These are phyloP conservation scores for Atherix ibis DNA, from an alignment of 2,888 invertebrate species.

Conservation along the genomic window DNA sequence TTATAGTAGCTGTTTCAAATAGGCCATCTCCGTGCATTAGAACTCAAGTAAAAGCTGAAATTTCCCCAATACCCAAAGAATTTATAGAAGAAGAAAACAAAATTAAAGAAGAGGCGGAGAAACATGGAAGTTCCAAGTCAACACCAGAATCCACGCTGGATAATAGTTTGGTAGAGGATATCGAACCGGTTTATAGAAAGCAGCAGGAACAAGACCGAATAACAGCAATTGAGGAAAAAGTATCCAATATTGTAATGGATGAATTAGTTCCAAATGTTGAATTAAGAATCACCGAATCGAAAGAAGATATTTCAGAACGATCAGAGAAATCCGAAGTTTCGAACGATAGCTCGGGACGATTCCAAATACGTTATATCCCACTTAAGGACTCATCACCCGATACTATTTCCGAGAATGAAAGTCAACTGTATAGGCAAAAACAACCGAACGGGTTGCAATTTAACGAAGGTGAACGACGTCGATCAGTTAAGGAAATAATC, in stretches of 20 bases:
- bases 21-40: not conserved
- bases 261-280: slow-evolving; percentile 5
- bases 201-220: no score
- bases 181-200: no score
- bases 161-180: no score
- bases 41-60: not conserved
- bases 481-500: slow-evolving; percentile 22
- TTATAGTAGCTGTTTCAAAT: not conserved
- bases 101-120: not conserved
- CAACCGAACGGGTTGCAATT: not conserved
- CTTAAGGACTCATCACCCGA: slow-evolving; percentile 10
- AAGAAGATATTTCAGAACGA: slow-evolving; percentile 10
- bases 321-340: slow-evolving; percentile 6
- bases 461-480: slow-evolving; percentile 8
- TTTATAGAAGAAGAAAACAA: not conserved
- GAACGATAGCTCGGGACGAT: slow-evolving; percentile 5
- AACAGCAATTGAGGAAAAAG: no score
- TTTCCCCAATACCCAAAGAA: not conserved
- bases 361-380: slow-evolving; percentile 11
- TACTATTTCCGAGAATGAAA: not conserved
- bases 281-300: slow-evolving; percentile 14
- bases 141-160: no score
- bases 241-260: not conserved
- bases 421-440: not conserved
- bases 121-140: no score